A percentile compares a stretch with the other conserved stretches of the same genome.
Evolutionary conservation across 1,140 invertebrate genomes (phyloP).

Genomic region (Phymorhynchus buccinoides): DNA sequence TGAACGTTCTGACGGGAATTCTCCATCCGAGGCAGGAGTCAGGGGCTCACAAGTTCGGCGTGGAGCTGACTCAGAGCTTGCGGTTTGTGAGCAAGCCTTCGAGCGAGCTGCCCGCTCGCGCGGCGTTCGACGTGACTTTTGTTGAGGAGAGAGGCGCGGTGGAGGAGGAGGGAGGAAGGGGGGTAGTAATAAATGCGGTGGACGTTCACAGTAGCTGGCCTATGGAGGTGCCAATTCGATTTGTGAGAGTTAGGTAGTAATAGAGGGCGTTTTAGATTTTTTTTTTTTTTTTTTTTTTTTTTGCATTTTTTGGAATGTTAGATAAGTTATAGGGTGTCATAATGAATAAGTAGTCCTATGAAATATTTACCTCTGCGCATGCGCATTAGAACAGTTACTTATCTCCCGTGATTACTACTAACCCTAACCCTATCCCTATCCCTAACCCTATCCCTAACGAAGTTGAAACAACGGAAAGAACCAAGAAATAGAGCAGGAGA

Average conservation of each 20-base stretch:
- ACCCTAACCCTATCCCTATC: too few species aligned
- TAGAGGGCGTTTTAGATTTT: neutral
- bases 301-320: neutral
- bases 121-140: neutral
- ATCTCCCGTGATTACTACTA: too few species aligned
- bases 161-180: neutral
- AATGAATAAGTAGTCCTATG: too few species aligned
- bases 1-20: constrained; percentile 23
- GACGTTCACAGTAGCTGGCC: constrained; percentile 19
- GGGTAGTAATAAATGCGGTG: constrained; percentile 15
- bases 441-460: too few species aligned
- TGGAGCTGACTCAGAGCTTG: constrained; percentile 30
- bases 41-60: constrained; percentile 4
- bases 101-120: neutral
- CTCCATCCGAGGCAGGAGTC: constrained; percentile 4
- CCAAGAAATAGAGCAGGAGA: too few species aligned
- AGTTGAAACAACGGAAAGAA: too few species aligned
- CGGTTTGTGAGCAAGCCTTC: constrained; percentile 25
- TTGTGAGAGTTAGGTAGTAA: constrained; percentile 4
- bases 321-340: too few species aligned
- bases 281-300: neutral
- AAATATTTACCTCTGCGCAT: too few species aligned
- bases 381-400: too few species aligned
- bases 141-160: too few species aligned
- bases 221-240: constrained; percentile 20